Evolutionary conservation across 92 coral and sea anemone species (phyloP), one percentile per base, ranked within the genome.

Genomic region (Heliopora coerulea): DNA sequence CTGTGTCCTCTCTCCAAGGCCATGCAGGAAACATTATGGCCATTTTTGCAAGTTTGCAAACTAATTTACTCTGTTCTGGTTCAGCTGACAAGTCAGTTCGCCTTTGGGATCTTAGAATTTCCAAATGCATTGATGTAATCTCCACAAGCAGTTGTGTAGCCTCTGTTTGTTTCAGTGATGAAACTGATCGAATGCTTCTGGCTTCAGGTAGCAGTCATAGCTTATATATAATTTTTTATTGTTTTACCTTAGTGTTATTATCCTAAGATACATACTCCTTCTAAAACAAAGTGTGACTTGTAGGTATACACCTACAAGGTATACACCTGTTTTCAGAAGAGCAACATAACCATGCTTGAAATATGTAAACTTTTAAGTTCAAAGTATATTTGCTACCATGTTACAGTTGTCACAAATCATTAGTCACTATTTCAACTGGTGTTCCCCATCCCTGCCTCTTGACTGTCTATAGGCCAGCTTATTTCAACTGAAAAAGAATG

Each of bases 81-180:
- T 92, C 97, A 57, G 86, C 91, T 8, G 97, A 92, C 65, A 88
- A 90, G 62, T 90, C 97, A 32, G 97, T 92, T 20, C 87, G 97
- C 59, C 65, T 92, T 56, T 92, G 97, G 97, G 97, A 92, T 82
- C 72, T 92, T 44, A 86, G 97, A 66, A 83, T 91, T 13, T 91
- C 91, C 82, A 72, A 96, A 48, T 92, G 97, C 66, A 87, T 92
- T 74, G 96, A 92, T 59, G 96, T 81, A 35, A 83, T 92, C 59
- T 88, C 96, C 27, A 85, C 96, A 3, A 96, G 96, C 19, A 89
- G 97, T 65, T 88, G 96, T 58, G 97, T 92, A 39, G 88, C 90
- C 17, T 92, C 97, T 39, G 97, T 92, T 26, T 87, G 97, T 72
- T 88, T 89, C 46, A 92, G 85, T 62, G 65, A 88, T 30, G 54